Evolutionary conservation across 2,797 vertebrate genomes (phyloP), one percentile per base, ranked within the genome.

Genomic region (Fistularia tabacaria): DNA sequence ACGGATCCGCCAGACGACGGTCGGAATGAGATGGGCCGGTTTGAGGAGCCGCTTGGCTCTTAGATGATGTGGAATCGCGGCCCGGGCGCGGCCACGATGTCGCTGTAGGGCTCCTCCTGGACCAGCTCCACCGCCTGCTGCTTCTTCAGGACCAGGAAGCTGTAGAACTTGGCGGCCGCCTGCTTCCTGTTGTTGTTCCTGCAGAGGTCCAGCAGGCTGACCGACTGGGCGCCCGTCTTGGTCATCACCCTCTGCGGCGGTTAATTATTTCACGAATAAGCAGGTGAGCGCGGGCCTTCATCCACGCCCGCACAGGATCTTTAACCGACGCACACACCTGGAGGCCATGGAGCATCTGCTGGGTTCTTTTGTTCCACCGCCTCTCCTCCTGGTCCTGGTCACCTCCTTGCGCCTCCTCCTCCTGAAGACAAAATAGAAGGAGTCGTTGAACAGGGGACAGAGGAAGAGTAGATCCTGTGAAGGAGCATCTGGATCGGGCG

Each of bases 121-220:
- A 88, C 92, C 71, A 99, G 90, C 84, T 99, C 97, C 15, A 99
- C 98, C 38, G 96, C 97, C 84, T 99, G 97, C 74, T 99, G 97
- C 80, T 98, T 99, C 81, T 99, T 99, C 54, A 99, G 93, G 73
- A 99, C 97, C 77, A 99, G 90, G 87, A 99, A 99, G 86, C 97
- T 99, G 93, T 99, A 99, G 90, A 99, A 99, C 85, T 99, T 99
- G 56, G 96, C 97, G 11, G 97, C 97, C 15, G 97, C 97, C 87
- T 99, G 97, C 80, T 99, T 99, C 83, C 91, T 93, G 84, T 99
- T 99, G 12, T 98, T 98, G 85, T 94, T 97, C 85, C 93, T 92
- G 91, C 97, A 98, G 71, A 99, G 86, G 41, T 98, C 97, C 14
- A 98, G 91, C 85, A 99, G 90, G 84, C 97, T 96, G 85, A 99